Conservation (phyloP, 2,797 vertebrate species). For the Pangasius larnaudii region DNA sequence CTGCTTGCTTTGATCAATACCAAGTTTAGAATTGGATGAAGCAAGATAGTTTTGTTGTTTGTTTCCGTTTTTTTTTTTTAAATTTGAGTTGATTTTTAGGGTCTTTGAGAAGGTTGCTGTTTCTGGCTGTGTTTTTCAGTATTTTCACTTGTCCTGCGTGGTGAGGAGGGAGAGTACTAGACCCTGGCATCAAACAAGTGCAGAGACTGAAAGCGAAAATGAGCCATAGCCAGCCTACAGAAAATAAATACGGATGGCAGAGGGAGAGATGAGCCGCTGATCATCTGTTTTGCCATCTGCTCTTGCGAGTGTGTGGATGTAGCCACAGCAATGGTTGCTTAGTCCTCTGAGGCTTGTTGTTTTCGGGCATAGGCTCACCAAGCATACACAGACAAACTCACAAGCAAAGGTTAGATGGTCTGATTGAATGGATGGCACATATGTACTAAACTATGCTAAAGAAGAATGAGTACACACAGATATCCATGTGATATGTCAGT, state of each 20-base stretch:
- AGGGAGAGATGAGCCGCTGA: slow-evolving; percentile 80
- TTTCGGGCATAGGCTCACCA: slow-evolving; percentile 62
- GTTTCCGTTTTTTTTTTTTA: slow-evolving; percentile 37
- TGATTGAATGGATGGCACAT: background rate
- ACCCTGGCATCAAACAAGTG: slow-evolving; percentile 72
- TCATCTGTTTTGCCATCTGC: slow-evolving; percentile 86
- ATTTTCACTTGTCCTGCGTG: slow-evolving; percentile 73
- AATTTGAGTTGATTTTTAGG: slow-evolving; percentile 52
- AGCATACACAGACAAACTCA: background rate
- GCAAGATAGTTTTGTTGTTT: slow-evolving; percentile 60
- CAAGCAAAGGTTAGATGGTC: slow-evolving; percentile 16
- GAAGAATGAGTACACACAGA: background rate
- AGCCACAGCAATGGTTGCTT: slow-evolving; percentile 75
- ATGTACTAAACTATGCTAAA: background rate
- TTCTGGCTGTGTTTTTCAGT: slow-evolving; percentile 34
- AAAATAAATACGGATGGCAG: slow-evolving; percentile 85
- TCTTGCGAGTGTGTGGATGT: slow-evolving; percentile 69
- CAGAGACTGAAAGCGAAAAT: slow-evolving; percentile 74
- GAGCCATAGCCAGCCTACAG: slow-evolving; percentile 78
- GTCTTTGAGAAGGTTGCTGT: background rate
- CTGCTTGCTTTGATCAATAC: slow-evolving; percentile 81
- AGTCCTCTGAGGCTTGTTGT: slow-evolving; percentile 67
- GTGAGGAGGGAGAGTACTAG: slow-evolving; percentile 70
- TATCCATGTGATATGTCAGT: background rate
- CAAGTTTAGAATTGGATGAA: slow-evolving; percentile 55